Base-by-base conservation (phyloP, 2,888 invertebrate species). In the Volucella zonaria region DNA sequence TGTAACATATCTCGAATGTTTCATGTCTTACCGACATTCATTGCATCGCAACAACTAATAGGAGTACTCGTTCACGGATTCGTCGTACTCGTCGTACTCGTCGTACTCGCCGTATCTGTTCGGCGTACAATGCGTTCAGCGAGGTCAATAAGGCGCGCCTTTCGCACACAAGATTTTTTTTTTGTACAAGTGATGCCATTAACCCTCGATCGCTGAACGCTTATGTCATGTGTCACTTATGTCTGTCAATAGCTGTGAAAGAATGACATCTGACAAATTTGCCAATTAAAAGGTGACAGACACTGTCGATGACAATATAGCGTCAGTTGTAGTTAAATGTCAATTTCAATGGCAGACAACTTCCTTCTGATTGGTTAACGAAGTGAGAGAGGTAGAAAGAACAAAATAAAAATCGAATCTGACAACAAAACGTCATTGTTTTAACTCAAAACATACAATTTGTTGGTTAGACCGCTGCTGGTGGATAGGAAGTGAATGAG, bases 211-310 rank as follows among this genome's bases (percentile, higher is more conserved):
- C 80, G 42, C 31, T 12, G 58, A 73, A 15, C 51, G 62, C 73
- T 76, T 85, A 80, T 76, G 75, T 85, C 80, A 85, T 73, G 71
- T 78, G 86, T 75, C 86, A 87, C 47, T 76, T 76, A 40, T 77
- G 66, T 56, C 66, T 79, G 79, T 80, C 82, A 73, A 31, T 61
- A 81, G 56, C 42, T 31, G 62, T 4, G 38, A 12, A 52, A 31
- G 31, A 31, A 49, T 76, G 82, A 86, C 76, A 86, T 78, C 75
- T 86, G 86, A 87, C 87, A 87, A 87, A 86, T 87, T 31, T 79
- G 75, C 68, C 81, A 81, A 78, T 78, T 81, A 81, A 74, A 70
- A 66, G 49, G 74, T 70, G 83, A 79, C 75, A 75, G 38, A 62
- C 56, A 45, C 40, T 45, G 47, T 66, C 68, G 51, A 51, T 73